phyloP scores from a whole-genome alignment of 2,888 invertebrate species.

The Drosophila engyochracea region DNA sequence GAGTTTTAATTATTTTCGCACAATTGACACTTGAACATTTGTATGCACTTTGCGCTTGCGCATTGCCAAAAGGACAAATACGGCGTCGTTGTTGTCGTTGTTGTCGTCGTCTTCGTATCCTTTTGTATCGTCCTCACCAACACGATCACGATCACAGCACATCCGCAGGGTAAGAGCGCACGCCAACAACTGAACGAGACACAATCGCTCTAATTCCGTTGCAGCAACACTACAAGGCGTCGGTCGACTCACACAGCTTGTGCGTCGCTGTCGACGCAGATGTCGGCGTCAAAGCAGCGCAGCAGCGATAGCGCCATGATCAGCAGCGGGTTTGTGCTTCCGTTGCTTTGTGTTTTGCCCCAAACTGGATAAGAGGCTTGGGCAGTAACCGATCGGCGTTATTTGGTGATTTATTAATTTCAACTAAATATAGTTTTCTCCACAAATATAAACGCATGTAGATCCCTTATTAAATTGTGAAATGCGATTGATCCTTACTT shows the following conservation, averaged over 20 bases:
- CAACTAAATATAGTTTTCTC: not conserved
- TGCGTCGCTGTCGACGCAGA: slow-evolving; percentile 20
- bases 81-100: not conserved
- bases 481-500: slow-evolving; percentile 39
- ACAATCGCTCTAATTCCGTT: slow-evolving; percentile 74
- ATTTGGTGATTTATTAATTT: not conserved
- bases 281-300: slow-evolving; percentile 32
- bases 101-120: slow-evolving; percentile 20
- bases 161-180: slow-evolving; percentile 83
- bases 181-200: slow-evolving; percentile 83
- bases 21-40: slow-evolving; percentile 48
- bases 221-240: slow-evolving; percentile 54
- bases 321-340: slow-evolving; percentile 47
- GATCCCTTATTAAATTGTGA: not conserved
- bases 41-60: slow-evolving; percentile 70
- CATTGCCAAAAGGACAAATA: slow-evolving; percentile 53
- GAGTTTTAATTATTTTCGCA: slow-evolving; percentile 73
- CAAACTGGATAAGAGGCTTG: slow-evolving; percentile 53
- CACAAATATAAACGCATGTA: not conserved
- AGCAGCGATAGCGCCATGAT: slow-evolving; percentile 51
- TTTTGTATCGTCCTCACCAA: slow-evolving; percentile 37
- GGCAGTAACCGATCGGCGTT: slow-evolving; percentile 18
- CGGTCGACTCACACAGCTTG: slow-evolving; percentile 21
- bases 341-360: slow-evolving; percentile 37
- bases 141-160: slow-evolving; percentile 65